A percentile compares a stretch with the other conserved stretches of the same genome.
Conservation (phyloP, 1,140 invertebrate genomes). For the Leguminivora glycinivorella region DNA sequence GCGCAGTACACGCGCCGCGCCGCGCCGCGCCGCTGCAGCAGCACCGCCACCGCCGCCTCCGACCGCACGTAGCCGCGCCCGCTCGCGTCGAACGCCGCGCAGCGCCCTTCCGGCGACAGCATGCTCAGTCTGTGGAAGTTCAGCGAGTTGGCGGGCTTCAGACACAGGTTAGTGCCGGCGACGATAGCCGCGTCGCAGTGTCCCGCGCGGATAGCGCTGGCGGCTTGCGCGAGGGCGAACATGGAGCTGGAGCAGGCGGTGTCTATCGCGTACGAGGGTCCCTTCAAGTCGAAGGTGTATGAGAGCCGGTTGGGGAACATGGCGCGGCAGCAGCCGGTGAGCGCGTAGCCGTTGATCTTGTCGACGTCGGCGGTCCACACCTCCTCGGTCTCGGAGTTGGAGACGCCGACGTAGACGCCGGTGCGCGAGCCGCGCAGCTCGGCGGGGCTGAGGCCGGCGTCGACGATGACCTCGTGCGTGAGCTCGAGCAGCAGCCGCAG, state of each 20-base stretch:
- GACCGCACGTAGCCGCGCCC: constrained; percentile 96
- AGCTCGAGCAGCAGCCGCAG: constrained; percentile 93
- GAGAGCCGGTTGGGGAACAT: constrained; percentile 99
- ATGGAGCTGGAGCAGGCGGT: constrained; percentile 97
- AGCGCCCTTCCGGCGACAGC: constrained; percentile 91
- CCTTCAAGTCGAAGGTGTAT: constrained; percentile 95
- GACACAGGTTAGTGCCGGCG: constrained; percentile 88
- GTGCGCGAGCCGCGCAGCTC: constrained; percentile 91
- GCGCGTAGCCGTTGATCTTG: constrained; percentile 92
- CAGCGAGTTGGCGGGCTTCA: constrained; percentile 94
- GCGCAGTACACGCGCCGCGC: constrained; percentile 92
- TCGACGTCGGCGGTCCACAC: constrained; percentile 87
- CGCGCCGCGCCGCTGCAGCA: constrained; percentile 87
- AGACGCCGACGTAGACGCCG: constrained; percentile 95
- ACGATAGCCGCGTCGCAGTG: constrained; percentile 96
- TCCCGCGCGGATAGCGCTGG: constrained; percentile 88
- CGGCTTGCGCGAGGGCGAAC: constrained; percentile 92
- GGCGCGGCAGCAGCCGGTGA: constrained; percentile 94
- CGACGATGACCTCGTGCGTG: constrained; percentile 96
- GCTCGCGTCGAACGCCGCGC: constrained; percentile 95
- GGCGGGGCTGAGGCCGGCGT: constrained; percentile 91
- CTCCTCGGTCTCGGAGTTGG: constrained; percentile 91
- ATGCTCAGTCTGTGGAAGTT: constrained; percentile 96
- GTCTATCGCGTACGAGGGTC: constrained; percentile 95
- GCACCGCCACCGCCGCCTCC: constrained; percentile 91